Percentiles rank a stretch among this genome's conserved stretches.
Evolutionary conservation across 1,140 invertebrate genomes (phyloP).

Genomic region (Cotesia vestalis): DNA sequence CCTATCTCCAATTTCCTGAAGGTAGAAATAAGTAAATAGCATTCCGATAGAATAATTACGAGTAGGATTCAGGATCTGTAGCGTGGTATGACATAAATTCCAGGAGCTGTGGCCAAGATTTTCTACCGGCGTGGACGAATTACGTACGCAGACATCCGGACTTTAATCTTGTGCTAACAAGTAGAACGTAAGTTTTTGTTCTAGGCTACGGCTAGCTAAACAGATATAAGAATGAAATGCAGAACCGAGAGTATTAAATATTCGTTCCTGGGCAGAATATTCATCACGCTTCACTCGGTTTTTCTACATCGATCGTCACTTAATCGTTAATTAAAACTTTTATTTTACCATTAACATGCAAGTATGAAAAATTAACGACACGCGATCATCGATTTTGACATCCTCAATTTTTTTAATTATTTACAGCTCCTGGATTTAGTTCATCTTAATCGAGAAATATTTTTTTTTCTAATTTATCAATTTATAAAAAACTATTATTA

Average conservation of each 20-base stretch:
- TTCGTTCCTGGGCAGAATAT: no score
- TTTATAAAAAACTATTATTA: no score
- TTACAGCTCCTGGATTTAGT: no score
- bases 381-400: no score
- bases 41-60: no score
- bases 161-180: constrained; percentile 61
- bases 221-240: not conserved
- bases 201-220: not conserved
- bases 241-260: constrained; percentile 7
- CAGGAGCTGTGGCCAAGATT: constrained; percentile 50
- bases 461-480: no score
- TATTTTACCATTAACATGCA: no score
- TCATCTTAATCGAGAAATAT: no score
- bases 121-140: constrained; percentile 55
- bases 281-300: no score
- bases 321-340: not conserved
- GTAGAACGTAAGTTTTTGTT: constrained; percentile 59
- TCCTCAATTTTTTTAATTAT: no score
- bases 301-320: not conserved
- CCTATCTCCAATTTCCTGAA: not conserved
- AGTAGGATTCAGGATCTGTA: no score
- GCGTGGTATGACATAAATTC: constrained; percentile 23
- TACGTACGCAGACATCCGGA: constrained; percentile 58
- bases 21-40: constrained; percentile 37
- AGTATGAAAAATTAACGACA: no score